Evolutionary conservation across 1,140 invertebrate genomes (phyloP).

Genomic region (Drosophila sulfurigaster): DNA sequence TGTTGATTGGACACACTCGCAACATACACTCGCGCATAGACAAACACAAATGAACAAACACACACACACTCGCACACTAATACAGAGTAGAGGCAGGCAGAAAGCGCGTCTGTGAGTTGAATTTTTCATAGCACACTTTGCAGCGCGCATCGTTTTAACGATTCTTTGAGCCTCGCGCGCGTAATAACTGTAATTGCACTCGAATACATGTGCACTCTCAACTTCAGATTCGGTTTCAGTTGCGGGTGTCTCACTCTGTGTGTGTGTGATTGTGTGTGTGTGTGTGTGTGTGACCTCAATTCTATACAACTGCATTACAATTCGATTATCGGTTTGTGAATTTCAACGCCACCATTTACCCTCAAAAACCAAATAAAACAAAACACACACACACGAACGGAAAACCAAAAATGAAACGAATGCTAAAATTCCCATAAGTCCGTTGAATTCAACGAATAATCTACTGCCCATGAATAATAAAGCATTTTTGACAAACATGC

Average conservation of each 20-base stretch:
- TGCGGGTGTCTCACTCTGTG: neutral
- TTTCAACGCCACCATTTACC: slow-evolving; percentile 31
- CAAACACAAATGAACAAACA: no score
- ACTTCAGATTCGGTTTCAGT: neutral
- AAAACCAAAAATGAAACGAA: neutral
- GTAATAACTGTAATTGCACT: slow-evolving; percentile 47
- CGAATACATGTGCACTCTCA: slow-evolving; percentile 21
- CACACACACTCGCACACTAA: neutral
- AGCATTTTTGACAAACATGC: neutral
- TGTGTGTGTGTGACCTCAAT: slow-evolving; percentile 35
- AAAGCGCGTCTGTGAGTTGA: slow-evolving; percentile 3
- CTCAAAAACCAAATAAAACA: slow-evolving; percentile 1
- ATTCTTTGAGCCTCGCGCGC: slow-evolving; percentile 26
- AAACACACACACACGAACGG: neutral
- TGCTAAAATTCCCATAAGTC: slow-evolving; percentile 7
- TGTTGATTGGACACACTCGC: slow-evolving; percentile 39
- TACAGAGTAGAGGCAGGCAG: neutral
- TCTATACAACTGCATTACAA: slow-evolving; percentile 34
- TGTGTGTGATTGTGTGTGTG: neutral
- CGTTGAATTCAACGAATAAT: neutral
- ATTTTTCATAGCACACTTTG: slow-evolving; percentile 36
- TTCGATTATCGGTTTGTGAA: slow-evolving; percentile 41
- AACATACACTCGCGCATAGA: neutral
- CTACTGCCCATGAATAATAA: neutral
- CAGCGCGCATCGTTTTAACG: slow-evolving; percentile 32